Base-by-base conservation (phyloP, 2,888 invertebrate genomes). In the Desoria tigrina region DNA sequence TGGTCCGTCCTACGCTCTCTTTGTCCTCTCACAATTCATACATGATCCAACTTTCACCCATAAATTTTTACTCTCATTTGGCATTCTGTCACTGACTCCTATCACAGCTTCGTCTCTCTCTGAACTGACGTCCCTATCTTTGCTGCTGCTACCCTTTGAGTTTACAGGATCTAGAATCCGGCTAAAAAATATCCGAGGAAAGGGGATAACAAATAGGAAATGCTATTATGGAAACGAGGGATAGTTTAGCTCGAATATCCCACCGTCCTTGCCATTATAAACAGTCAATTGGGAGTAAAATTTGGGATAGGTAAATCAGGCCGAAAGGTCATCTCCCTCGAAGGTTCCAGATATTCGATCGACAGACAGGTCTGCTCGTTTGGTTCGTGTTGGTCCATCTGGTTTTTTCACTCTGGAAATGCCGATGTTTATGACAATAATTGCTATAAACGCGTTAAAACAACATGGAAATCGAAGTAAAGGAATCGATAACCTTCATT, bases 1-100 rank as follows among this genome's bases (percentile, higher is more conserved):
- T 32, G 32, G 32, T 32, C 11, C 11, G 32, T 32, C 32, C 32
- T n/a, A n/a, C n/a, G n/a, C n/a, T n/a, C n/a, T n/a, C n/a, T n/a
- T n/a, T n/a, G n/a, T 39, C 16, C 16, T 39, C 39, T 16, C 45
- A 45, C 4, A 45, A 45, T 18, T 45, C 45, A 45, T 45, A 45
- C 45, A 45, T 45, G 9, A 45, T 45, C 21, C 45, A 21, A 45
- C 45, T 45, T 45, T 45, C n/a, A 21, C n/a, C 45, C 45, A 45
- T 45, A 45, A 45, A 6, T 45, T 45, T 45, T 45, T 45, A 18
- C 16, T 45, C 45, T 45, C 45, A 45, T 45, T 45, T 45, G 45
- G 45, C 45, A 45, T 45, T 45, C 45, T 21, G 45, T 45, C 45
- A 6, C 45, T 16, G 45, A 16, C 21, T 45, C 45, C 9, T 45